Base-by-base conservation (phyloP, 2,113 vertebrate species). In the Larimichthys polyactis region DNA sequence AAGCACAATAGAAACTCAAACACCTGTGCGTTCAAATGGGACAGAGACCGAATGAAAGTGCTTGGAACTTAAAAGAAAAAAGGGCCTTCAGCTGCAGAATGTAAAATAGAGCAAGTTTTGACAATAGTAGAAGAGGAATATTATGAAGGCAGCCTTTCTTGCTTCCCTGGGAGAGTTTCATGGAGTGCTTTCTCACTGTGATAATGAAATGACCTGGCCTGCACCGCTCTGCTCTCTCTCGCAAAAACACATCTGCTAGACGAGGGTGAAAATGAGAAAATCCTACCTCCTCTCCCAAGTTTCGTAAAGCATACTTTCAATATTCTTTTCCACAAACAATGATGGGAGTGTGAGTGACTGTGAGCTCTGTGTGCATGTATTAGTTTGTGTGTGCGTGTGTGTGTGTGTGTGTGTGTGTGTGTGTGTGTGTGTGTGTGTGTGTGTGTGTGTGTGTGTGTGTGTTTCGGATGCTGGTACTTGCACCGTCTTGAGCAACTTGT, bases 131-230 rank as follows among this genome's bases (percentile, higher is more conserved):
- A 55, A 57, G 73, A 83, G 76, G 71, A 71, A 82, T 86, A 89
- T 94, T 87, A 90, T 90, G 76, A 91, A 88, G 82, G 82, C 84
- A 89, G 89, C 81, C 82, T 83, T 85, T 70, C 72, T 86, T 76
- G 74, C 85, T 84, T 90, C 88, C 90, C 88, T 83, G 76, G 80
- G 91, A 92, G 92, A 93, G 82, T 90, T 92, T 89, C 90, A 83
- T 84, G 85, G 88, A 93, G 91, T 88, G 86, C 91, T 92, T 90
- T 94, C 93, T 92, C 89, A 86, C 89, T 92, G 84, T 93, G 89
- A 94, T 94, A 93, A 94, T 94, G 91, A 92, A 94, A 94, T 92
- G 93, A 93, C 93, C 93, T 86, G 89, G 85, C 88, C 90, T 91
- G 90, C 89, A 77, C 89, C 40, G 87, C 84, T 89, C 73, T 75